Percentiles rank a stretch among this genome's conserved stretches.
Evolutionary conservation across 2,113 vertebrate species (phyloP).

Genomic region (Percina caprodes): DNA sequence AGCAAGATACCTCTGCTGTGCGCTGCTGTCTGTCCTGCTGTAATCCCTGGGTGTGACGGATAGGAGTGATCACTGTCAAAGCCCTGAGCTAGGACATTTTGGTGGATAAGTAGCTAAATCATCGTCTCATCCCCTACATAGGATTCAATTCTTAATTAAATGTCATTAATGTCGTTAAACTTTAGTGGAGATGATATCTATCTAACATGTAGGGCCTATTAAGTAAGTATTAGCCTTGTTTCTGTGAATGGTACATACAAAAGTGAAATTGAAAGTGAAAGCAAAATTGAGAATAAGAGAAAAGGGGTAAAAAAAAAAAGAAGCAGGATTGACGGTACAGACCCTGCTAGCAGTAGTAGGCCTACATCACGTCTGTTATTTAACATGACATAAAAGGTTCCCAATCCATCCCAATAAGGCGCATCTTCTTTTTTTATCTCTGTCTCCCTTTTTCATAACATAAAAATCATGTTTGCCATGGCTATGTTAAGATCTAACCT

Average conservation of each 20-base stretch:
- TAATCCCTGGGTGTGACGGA: conserved; percentile 67
- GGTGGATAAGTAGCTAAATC: conserved; percentile 70
- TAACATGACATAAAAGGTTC: conserved; percentile 34
- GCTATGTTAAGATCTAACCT: not conserved
- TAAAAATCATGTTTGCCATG: conserved; percentile 8
- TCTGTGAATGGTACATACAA: conserved; percentile 27
- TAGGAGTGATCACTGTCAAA: conserved; percentile 58
- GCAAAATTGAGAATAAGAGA: not conserved
- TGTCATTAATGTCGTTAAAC: conserved; percentile 63
- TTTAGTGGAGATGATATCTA: conserved; percentile 59
- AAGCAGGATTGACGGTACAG: not conserved
- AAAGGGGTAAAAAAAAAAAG: conserved; percentile 15
- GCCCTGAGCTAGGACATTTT: conserved; percentile 56
- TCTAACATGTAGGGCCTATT: conserved; percentile 41
- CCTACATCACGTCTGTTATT: conserved; percentile 44
- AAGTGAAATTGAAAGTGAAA: too few relatives aligned
- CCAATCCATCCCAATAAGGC: conserved; percentile 5
- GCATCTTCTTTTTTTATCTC: not conserved
- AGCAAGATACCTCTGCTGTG: conserved; percentile 59
- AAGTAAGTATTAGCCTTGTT: conserved; percentile 46
- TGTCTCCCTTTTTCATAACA: conserved; percentile 17
- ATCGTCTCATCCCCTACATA: conserved; percentile 49
- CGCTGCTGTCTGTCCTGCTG: conserved; percentile 58
- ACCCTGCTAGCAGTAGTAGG: not conserved
- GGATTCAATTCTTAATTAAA: conserved; percentile 66